Conservation (phyloP, 2,797 vertebrate species). For the Amphiprion clarkii region DNA sequence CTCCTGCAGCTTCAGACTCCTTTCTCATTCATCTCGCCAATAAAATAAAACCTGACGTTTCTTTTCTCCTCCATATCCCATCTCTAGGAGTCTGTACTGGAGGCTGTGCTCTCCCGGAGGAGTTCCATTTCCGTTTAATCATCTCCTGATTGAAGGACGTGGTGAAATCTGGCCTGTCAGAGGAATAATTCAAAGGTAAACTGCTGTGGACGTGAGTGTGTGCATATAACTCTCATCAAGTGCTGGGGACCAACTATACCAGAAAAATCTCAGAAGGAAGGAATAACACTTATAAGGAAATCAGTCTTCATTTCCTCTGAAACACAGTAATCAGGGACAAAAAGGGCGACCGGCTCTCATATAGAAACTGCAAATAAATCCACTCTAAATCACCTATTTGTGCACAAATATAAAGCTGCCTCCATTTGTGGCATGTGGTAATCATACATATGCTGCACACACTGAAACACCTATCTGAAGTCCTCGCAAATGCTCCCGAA, state of each 20-base stretch:
- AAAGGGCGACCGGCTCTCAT: conserved; percentile 9
- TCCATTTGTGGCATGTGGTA: conserved; percentile 19
- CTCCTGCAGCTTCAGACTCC: conserved; percentile 35
- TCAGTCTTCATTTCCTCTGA: conserved; percentile 12
- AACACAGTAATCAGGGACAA: conserved; percentile 16
- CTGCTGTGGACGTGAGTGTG: conserved; percentile 12
- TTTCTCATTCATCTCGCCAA: conserved; percentile 28
- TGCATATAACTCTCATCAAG: conserved; percentile 30
- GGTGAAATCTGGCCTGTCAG: conserved; percentile 19
- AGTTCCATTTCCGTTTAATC: conserved; percentile 23
- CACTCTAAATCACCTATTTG: conserved; percentile 11
- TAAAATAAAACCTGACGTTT: conserved; percentile 18
- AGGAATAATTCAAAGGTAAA: conserved; percentile 42
- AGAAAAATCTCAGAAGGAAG: conserved; percentile 27
- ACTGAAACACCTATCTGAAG: background rate
- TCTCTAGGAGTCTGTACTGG: conserved; percentile 20
- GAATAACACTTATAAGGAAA: conserved; percentile 25
- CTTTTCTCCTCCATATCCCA: background rate
- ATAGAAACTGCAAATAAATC: conserved; percentile 6
- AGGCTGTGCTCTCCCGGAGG: conserved; percentile 28
- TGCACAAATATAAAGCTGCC: background rate
- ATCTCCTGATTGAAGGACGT: conserved; percentile 28
- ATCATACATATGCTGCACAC: background rate
- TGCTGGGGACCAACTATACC: conserved; percentile 11
- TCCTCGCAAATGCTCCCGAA: conserved; percentile 4